phyloP scores from a whole-genome alignment of 2,797 vertebrate genomes.

The Rhinogobio ventralis region DNA sequence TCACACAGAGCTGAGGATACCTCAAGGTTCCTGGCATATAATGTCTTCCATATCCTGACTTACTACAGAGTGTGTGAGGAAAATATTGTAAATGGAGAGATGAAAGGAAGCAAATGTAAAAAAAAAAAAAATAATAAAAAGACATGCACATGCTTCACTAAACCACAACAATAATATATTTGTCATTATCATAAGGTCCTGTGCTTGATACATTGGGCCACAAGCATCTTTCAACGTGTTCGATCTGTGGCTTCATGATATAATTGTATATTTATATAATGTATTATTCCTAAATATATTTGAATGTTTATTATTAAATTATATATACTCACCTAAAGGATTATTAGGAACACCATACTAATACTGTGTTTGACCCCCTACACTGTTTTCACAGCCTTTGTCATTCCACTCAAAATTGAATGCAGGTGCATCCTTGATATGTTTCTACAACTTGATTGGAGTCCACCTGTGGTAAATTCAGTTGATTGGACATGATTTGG shows the following conservation, averaged over 20 bases:
- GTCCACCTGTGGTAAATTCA: too few species aligned
- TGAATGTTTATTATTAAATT: too few species aligned
- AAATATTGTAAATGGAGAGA: neutral
- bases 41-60: conserved; percentile 1
- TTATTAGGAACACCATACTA: too few species aligned
- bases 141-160: neutral
- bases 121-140: neutral
- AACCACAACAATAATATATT: neutral
- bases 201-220: neutral
- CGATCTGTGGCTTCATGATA: neutral
- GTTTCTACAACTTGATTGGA: too few species aligned
- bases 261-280: neutral
- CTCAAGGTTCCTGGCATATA: conserved; percentile 37
- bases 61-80: neutral
- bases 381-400: too few species aligned
- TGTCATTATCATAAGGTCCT: neutral
- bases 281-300: neutral
- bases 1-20: conserved; percentile 34
- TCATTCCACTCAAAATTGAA: too few species aligned
- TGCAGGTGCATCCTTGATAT: too few species aligned
- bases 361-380: too few species aligned
- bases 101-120: neutral
- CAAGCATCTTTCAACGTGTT: neutral
- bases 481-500: too few species aligned
- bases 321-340: too few species aligned